A percentile compares a stretch with the other conserved stretches of the same genome.
Conservation (phyloP, 2,888 invertebrate genomes). For the Argynnis bischoffii region DNA sequence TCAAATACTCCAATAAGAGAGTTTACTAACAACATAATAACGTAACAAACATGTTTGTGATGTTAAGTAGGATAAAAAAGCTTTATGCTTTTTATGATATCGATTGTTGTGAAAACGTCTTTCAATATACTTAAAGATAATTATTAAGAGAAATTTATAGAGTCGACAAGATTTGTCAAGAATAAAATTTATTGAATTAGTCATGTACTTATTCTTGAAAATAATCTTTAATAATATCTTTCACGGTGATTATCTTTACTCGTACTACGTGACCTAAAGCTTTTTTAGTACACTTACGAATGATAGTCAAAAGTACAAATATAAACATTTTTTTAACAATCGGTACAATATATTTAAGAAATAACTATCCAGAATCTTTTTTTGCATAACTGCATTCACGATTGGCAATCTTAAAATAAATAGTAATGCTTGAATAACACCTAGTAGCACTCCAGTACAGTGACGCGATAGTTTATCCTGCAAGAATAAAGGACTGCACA, state of each 20-base stretch:
- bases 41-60: not conserved
- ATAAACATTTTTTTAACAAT: no score
- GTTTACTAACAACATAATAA: not conserved
- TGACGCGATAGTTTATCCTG: slow-evolving; percentile 77
- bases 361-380: not conserved
- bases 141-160: no score
- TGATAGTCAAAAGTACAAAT: no score
- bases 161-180: no score
- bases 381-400: not conserved
- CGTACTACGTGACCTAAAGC: no score
- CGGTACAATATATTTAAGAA: no score
- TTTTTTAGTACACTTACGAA: no score
- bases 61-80: not conserved
- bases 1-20: slow-evolving; percentile 12
- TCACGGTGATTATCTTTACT: no score
- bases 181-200: no score
- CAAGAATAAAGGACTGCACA: slow-evolving; percentile 75
- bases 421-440: slow-evolving; percentile 55
- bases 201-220: no score
- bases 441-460: slow-evolving; percentile 63
- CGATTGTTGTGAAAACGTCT: not conserved
- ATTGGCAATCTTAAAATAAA: slow-evolving; percentile 55
- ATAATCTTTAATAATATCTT: no score
- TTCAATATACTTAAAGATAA: not conserved
- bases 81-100: not conserved